Evolutionary conservation across 2,797 vertebrate genomes (phyloP), one percentile per base, ranked within the genome.

Genomic region (Lithobates sylvaticus): DNA sequence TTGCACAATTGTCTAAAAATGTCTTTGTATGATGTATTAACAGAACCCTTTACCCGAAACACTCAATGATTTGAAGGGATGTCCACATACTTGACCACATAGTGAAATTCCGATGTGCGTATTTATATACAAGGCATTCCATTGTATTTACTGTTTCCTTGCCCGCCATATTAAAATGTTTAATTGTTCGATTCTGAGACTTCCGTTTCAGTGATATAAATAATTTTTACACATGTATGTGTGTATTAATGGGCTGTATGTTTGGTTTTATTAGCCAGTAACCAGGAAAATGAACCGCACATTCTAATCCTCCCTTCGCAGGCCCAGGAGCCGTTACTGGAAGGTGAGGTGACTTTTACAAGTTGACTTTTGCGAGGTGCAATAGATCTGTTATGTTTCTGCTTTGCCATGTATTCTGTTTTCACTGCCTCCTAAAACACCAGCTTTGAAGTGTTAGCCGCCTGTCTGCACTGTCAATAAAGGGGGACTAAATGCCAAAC

Each of bases 291-390:
- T 69, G 50, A 76, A 50, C 32, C 23, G 50, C 29, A 10, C 9
- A 32, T 10, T 32, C 23, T 47, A 44, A 78, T 72, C 54, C 39
- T 36, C 50, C 34, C 34, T 54, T 64, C 32, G 34, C 72, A 10
- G 27, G 72, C 26, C 26, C 61, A 75, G 65, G 2, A n/a, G 16
- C 65, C 7, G 68, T 50, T 77, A 84, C 83, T 61, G 77, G 70
- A 70, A 50, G 84, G 84, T 73, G 73, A 80, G 84, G 84, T 80
- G 77, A 74, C 34, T 80, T 85, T 85, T 80, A 85, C 77, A 32
- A 85, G 76, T 47, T 73, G 58, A 50, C 15, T 65, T 80, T 85
- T 85, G 84, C 15, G 61, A 85, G 84, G 77, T 79, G 84, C 23
- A 34, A 34, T 68, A 47, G 61, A 76, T 12, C 50, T 54, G 18